Evolutionary conservation across 2,888 invertebrate species (phyloP), one percentile per base, ranked within the genome.

Genomic region (Harpalus rubripes): DNA sequence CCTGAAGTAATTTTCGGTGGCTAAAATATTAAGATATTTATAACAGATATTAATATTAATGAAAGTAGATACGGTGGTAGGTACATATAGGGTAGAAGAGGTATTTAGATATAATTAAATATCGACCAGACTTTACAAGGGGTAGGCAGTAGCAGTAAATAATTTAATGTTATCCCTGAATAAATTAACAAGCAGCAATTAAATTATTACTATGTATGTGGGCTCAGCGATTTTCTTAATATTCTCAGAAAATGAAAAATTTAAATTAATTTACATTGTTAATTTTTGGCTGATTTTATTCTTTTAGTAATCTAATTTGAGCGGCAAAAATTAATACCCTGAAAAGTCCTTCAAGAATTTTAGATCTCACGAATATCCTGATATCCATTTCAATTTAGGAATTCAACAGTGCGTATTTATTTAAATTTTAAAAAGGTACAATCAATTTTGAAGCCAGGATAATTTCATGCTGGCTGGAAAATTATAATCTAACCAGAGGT

Each of bases 51-150:
- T 68, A 63, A 68, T 68, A 68, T 68, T 68, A 39, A 68, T 68
- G 68, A 68, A 15, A 32, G 68, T n/a, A 68, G 39, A 68, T 68
- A 32, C 41, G 68, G 39, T 68, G 7, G 26, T 61, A 61, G 7
- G 26, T 61, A 61, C 52, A 74, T 15, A 74, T 44, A 56, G 52
- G 22, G 56, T 78, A 58, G 32, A 58, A 12, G 58, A 78, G 56
- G 26, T 78, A 78, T 58, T 78, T 78, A 58, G 56, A 58, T 58
- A n/a, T 78, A 56, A 78, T 78, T 78, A 78, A 78, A 78, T 78
- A 78, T 78, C 78, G 78, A 78, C 78, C 78, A 78, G 26, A 26
- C 56, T 32, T 78, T 78, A 32, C 56, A 58, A 56, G 58, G 39
- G 39, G n/a, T 68, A 68, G 68, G 68, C 68, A 68, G 68, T 68